Evolutionary conservation across 1,140 invertebrate genomes (phyloP).

Genomic region (Drosophila pachea): DNA sequence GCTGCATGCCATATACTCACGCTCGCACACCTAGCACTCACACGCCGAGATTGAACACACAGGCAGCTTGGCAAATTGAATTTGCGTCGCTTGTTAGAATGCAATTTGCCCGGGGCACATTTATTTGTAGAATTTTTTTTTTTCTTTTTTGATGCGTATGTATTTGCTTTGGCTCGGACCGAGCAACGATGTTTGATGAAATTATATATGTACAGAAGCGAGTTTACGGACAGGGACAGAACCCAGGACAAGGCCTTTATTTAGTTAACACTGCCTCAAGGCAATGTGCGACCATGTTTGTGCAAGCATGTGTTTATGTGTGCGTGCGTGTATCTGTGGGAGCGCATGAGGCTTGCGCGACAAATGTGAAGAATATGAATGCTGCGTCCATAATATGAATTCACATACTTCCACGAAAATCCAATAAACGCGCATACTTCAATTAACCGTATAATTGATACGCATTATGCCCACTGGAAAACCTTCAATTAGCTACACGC

Average conservation of each 20-base stretch:
- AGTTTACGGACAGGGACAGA: constrained; percentile 19
- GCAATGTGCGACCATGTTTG: background rate
- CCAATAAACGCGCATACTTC: constrained; percentile 32
- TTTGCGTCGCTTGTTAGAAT: constrained; percentile 74
- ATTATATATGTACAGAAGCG: constrained; percentile 55
- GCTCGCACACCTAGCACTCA: background rate
- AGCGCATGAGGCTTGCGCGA: constrained; percentile 4
- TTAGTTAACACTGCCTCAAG: constrained; percentile 40
- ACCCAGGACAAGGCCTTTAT: constrained; percentile 28
- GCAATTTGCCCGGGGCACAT: constrained; percentile 69
- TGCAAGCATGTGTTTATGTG: background rate
- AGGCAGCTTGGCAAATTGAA: constrained; percentile 69
- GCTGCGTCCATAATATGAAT: constrained; percentile 22
- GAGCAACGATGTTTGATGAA: constrained; percentile 47
- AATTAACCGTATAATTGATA: constrained; percentile 70
- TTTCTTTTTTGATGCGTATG: constrained; percentile 28
- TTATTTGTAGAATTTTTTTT: constrained; percentile 24
- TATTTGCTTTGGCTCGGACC: constrained; percentile 56
- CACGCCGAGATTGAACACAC: constrained; percentile 8
- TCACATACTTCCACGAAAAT: constrained; percentile 17
- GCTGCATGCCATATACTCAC: constrained; percentile 10
- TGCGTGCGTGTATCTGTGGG: background rate
- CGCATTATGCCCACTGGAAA: constrained; percentile 51
- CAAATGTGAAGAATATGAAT: constrained; percentile 14
- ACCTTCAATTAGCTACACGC: constrained; percentile 57